Evolutionary conservation across 2,888 invertebrate species (phyloP).

Genomic region (Maniola hyperantus): DNA sequence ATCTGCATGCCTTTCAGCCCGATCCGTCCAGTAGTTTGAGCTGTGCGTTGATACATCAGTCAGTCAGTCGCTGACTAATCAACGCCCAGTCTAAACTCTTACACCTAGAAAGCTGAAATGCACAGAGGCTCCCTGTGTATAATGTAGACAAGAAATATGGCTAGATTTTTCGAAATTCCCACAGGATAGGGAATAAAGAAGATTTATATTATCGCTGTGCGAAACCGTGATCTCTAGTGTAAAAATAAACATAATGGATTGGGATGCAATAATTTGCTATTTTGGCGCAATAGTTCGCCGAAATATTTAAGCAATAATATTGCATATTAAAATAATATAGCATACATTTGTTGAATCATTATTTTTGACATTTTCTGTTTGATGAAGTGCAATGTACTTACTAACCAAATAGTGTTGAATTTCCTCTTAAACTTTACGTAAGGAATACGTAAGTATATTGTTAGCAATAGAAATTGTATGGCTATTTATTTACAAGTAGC

Average conservation of each 20-base stretch:
- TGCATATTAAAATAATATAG: slow-evolving; percentile 22
- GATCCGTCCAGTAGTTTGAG: no score
- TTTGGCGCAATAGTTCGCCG: slow-evolving; percentile 12
- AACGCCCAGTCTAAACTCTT: no score
- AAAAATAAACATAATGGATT: background rate
- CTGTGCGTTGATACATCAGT: no score
- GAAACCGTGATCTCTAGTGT: no score
- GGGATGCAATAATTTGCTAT: slow-evolving; percentile 5
- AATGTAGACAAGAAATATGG: no score
- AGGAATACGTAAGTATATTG: slow-evolving; percentile 15
- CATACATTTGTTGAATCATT: slow-evolving; percentile 23
- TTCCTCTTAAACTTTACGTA: slow-evolving; percentile 19
- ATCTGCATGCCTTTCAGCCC: no score
- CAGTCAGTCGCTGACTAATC: no score
- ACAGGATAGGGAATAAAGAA: no score
- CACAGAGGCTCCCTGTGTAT: no score
- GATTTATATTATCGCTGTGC: no score
- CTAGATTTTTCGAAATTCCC: no score
- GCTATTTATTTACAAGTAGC: background rate
- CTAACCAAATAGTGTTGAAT: background rate
- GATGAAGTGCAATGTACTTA: slow-evolving; percentile 3
- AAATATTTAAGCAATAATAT: slow-evolving; percentile 20
- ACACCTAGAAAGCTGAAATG: no score
- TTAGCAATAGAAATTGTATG: slow-evolving; percentile 1
- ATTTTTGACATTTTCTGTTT: slow-evolving; percentile 19